Base-by-base conservation (phyloP, 2,113 vertebrate species). In the Sceloporus tristichus region DNA sequence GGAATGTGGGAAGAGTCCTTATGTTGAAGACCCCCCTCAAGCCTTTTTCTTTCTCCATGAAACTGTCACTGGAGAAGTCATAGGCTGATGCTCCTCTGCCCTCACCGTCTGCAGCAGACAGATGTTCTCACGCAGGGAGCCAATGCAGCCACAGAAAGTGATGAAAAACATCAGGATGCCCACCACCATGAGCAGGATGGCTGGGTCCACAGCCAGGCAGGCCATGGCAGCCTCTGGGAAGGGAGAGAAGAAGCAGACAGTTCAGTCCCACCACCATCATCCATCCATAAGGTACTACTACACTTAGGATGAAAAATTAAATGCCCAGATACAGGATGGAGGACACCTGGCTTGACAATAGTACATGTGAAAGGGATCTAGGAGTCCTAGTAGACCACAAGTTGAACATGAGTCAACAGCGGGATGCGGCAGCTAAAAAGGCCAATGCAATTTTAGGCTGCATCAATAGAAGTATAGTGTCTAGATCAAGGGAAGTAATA, bases 121-220 rank as follows among this genome's bases (percentile, higher is more conserved):
- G 93, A 98, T 98, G 96, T 99, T 99, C 94, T 99, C 98, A 0
- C 98, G 92, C 76, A 99, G 94, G 79, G 98, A 98, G 74, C 98
- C 98, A 0, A 98, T 96, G 27, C 98, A 99, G 92, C 98, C 98
- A 2, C 98, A 99, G 97, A 99, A 99, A 62, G 98, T 99, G 95
- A 99, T 95, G 87, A 98, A 92, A 96, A 99, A 99, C 98, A 98
- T 98, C 88, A 99, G 95, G 78, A 98, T 13, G 0, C 98, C 98
- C 3, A 98, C 96, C 0, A 97, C 85, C 19, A 99, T 82, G 54
- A 99, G 96, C 89, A 99, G 94, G 53, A 98, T 83, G 86, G 98
- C 98, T 0, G 98, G 98, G 88, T 99, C 98, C 95, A 99, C 96
- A 0, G 98, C 95, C 89, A 99, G 95, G 90, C 92, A 98, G 2